Base-by-base conservation (phyloP, 2,113 vertebrate species). In the Notechis scutatus region DNA sequence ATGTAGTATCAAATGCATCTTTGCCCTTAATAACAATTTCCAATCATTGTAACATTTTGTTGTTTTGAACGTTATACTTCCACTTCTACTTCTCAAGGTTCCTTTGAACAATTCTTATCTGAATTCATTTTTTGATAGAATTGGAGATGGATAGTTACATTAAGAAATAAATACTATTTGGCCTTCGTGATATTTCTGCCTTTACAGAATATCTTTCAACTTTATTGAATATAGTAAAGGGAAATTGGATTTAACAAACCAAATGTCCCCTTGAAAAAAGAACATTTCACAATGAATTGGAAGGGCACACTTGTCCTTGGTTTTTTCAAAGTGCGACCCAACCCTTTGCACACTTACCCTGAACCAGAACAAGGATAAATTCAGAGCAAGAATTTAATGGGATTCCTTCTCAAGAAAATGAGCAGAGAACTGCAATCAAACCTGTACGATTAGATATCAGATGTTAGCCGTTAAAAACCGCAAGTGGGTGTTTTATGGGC, bases 41-140 rank as follows among this genome's bases (percentile, higher is more conserved):
- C 20, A 50, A 52, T 91, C n/a, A 93, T 95, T 95, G 87, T 88
- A 86, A 34, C 95, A 92, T 88, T 24, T 95, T 26, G 45, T n/a
- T 69, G 14, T 64, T 85, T 81, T 91, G 94, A 95, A 94, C 93
- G 92, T 94, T 95, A 91, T 93, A 92, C 29, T 88, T 55, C 12
- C 88, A 85, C 90, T 94, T 94, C 93, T 42, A 93, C 94, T 94
- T 94, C 54, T 92, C 93, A 96, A 85, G 93, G 93, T 92, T 95
- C 94, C 93, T 81, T 96, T 93, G 93, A 95, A 92, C 94, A 92
- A 92, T 88, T 59, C 86, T 96, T 96, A 96, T 94, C 92, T 94
- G 95, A 94, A 96, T 90, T 85, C 85, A 56, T 47, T 24, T 42
- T 21, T 21, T 34, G 29, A n/a, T 52, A 59, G 9, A 57, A 87